phyloP scores from a whole-genome alignment of 2,888 invertebrate species.

The Shargacucullia verbasci region DNA sequence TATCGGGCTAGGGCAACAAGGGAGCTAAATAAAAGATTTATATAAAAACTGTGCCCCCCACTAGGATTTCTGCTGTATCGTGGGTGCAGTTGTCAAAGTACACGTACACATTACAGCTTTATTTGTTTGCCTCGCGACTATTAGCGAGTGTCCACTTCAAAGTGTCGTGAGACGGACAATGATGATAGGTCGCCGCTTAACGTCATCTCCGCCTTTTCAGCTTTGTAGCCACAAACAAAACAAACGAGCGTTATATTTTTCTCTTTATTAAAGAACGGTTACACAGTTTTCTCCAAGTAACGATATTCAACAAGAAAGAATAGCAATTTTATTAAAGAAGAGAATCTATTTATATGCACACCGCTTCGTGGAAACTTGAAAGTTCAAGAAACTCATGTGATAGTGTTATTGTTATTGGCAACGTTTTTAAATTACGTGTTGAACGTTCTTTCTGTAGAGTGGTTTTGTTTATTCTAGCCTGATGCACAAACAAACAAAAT shows the following conservation, averaged over 20 bases:
- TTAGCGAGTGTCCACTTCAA: slow-evolving; percentile 21
- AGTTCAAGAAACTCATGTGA: too few relatives aligned
- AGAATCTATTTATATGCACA: slow-evolving; percentile 33
- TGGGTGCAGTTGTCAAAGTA: too few relatives aligned
- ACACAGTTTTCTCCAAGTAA: slow-evolving; percentile 25
- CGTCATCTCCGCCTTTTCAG: slow-evolving; percentile 27
- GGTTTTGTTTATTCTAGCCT: too few relatives aligned
- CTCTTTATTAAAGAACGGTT: slow-evolving; percentile 46
- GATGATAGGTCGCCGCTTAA: slow-evolving; percentile 44
- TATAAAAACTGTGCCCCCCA: too few relatives aligned
- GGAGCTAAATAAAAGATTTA: too few relatives aligned
- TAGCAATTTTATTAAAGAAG: background rate
- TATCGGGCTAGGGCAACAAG: too few relatives aligned
- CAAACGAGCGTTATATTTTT: slow-evolving; percentile 14
- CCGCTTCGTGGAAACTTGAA: too few relatives aligned
- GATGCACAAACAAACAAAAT: too few relatives aligned
- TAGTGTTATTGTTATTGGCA: too few relatives aligned
- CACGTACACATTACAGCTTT: background rate
- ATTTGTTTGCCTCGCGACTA: slow-evolving; percentile 2
- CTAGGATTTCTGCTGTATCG: too few relatives aligned
- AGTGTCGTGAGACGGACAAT: slow-evolving; percentile 10
- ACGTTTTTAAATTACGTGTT: too few relatives aligned
- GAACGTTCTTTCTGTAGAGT: too few relatives aligned
- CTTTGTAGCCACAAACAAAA: slow-evolving; percentile 24
- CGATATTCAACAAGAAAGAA: slow-evolving; percentile 28